Evolutionary conservation across 1,140 invertebrate genomes (phyloP).

Genomic region (Nomia melanderi): DNA sequence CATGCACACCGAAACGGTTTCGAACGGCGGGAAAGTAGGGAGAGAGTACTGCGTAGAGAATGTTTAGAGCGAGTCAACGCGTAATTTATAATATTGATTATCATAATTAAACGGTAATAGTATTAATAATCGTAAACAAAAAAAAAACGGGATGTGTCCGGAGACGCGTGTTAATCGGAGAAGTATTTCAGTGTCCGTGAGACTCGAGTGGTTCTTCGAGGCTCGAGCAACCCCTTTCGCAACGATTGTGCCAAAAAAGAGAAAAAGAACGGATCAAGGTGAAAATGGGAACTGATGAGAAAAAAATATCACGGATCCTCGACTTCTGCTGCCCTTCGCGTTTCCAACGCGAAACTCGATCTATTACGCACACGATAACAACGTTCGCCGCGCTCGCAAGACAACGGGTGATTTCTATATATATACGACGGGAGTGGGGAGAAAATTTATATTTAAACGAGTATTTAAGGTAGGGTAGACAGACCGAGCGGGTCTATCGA

Average conservation of each 20-base stretch:
- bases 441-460: slow-evolving; percentile 38
- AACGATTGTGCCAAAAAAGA: slow-evolving; percentile 58
- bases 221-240: background rate
- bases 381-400: too few species aligned
- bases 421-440: slow-evolving; percentile 4
- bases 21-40: slow-evolving; percentile 52
- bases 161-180: background rate
- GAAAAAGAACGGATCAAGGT: background rate
- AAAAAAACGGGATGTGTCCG: slow-evolving; percentile 5
- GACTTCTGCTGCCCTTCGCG: slow-evolving; percentile 2
- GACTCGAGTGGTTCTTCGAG: background rate
- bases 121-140: slow-evolving; percentile 50
- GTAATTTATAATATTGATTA: slow-evolving; percentile 65
- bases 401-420: slow-evolving; percentile 41
- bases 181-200: background rate
- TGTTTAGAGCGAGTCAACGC: slow-evolving; percentile 58
- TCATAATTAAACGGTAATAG: slow-evolving; percentile 55
- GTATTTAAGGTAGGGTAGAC: slow-evolving; percentile 55
- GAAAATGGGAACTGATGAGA: background rate
- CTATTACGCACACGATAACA: slow-evolving; percentile 38
- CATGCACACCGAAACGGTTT: background rate
- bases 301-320: background rate
- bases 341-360: slow-evolving; percentile 23
- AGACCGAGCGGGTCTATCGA: slow-evolving; percentile 19
- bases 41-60: slow-evolving; percentile 50